Base-by-base conservation (phyloP, 2,797 vertebrate genomes). In the Tadarida brasiliensis region DNA sequence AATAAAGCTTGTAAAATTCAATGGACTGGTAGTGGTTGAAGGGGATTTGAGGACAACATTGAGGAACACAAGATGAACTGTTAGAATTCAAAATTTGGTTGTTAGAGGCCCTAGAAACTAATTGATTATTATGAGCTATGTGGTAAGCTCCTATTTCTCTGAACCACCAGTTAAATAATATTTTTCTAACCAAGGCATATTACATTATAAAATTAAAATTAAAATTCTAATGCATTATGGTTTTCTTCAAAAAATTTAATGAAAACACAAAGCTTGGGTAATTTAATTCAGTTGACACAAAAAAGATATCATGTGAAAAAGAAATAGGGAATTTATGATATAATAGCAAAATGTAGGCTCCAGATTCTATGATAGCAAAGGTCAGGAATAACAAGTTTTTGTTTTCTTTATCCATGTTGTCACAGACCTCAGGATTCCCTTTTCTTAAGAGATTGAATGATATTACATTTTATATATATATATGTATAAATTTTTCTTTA, bases 1-100 rank as follows among this genome's bases (percentile, higher is more conserved):
- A 90, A 54, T 67, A 74, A 90, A 65, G 74, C 16, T 57, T 90
- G 5, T 87, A 87, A 96, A 95, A 90, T 84, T 84, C 30, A 87
- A 11, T 87, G 49, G 16, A 67, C 47, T 89, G 19, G 30, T 91
- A 33, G 39, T 86, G 61, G 59, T 57, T 83, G 33, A 14, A 74
- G 19, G 44, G 2, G 26, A 90, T 74, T 70, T 83, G 35, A 87
- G 35, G 65, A 61, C 70, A 92, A 74, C 63, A n/a, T 11, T 90
- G 24, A 87, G 3, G 26, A 12, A 92, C 33, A 44, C 11, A 57
- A 51, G n/a, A 68, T 47, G 35, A 91, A 51, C 6, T 49, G 26
- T 70, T 74, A 82, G 17, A 94, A 82, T 92, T 76, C n/a, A 76
- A n/a, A 84, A 65, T 91, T 82, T 2, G 4, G 9, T 86, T 91